phyloP scores from a whole-genome alignment of 1,140 invertebrate genomes.

The Drosophila santomea region DNA sequence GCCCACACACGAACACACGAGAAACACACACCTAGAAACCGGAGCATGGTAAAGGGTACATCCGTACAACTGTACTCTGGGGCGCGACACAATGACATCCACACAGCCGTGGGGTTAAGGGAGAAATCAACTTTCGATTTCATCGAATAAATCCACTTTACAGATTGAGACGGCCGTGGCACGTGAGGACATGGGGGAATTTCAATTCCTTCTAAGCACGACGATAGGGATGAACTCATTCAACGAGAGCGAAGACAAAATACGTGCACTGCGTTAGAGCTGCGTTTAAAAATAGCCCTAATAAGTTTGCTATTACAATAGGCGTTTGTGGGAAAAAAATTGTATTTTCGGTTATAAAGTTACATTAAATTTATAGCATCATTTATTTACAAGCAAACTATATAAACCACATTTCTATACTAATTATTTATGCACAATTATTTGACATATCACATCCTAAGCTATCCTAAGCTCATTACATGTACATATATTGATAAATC shows the following conservation, averaged over 20 bases:
- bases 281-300: not conserved
- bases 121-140: slow-evolving; percentile 79
- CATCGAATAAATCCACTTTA: slow-evolving; percentile 77
- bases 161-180: slow-evolving; percentile 61
- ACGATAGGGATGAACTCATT: slow-evolving; percentile 69
- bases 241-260: slow-evolving; percentile 58
- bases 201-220: slow-evolving; percentile 70
- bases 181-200: slow-evolving; percentile 53
- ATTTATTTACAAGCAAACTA: no score
- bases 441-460: no score
- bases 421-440: no score
- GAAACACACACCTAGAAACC: slow-evolving; percentile 17
- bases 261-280: slow-evolving; percentile 42
- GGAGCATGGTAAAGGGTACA: slow-evolving; percentile 26
- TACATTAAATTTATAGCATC: no score
- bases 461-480: no score
- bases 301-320: not conserved
- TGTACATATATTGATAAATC: no score
- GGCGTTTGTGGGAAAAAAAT: no score
- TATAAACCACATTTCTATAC: no score
- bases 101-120: slow-evolving; percentile 7
- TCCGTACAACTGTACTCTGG: not conserved
- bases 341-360: not conserved
- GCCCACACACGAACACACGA: slow-evolving; percentile 5
- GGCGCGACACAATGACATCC: slow-evolving; percentile 33